Percentiles rank a stretch among this genome's conserved stretches.
Conservation (phyloP, 30 jellyfish, hydroid and myxozoan species). For the Clytia hemisphaerica region DNA sequence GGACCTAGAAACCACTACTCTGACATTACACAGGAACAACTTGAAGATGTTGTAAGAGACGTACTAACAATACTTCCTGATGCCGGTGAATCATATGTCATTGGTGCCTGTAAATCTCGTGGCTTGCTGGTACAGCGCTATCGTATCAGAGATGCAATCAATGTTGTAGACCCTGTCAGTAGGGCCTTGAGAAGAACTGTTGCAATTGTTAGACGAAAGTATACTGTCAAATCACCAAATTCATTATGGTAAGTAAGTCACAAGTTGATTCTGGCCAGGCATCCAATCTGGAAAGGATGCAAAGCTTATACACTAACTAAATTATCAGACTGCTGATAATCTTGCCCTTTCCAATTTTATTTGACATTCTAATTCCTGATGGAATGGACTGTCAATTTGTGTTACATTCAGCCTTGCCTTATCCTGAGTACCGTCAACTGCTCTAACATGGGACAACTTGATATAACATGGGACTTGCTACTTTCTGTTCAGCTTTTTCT, state of each 20-base stretch:
- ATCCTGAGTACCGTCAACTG: no score
- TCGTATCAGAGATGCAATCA: conserved; percentile 30
- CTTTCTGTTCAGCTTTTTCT: no score
- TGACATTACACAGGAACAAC: conserved; percentile 15
- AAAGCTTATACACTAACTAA: no score
- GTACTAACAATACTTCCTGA: conserved; percentile 15
- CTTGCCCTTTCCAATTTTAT: no score
- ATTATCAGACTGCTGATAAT: no score
- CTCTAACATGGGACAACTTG: no score
- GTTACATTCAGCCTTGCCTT: no score
- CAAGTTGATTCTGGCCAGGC: no score
- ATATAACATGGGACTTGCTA: no score
- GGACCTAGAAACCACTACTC: conserved; percentile 29
- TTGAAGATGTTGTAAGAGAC: neutral
- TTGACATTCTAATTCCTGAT: no score
- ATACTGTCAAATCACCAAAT: conserved; percentile 32
- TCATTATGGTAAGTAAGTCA: conserved; percentile 26
- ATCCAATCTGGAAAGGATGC: no score
- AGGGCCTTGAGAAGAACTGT: conserved; percentile 38
- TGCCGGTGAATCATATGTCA: conserved; percentile 38
- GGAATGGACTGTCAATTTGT: no score
- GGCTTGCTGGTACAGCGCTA: conserved; percentile 22
- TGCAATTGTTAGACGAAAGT: conserved; percentile 23
- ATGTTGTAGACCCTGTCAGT: conserved; percentile 34
- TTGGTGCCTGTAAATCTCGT: conserved; percentile 38